Evolutionary conservation across 2,797 vertebrate species (phyloP), one percentile per base, ranked within the genome.

Genomic region (Chaetodon trifasciatus): DNA sequence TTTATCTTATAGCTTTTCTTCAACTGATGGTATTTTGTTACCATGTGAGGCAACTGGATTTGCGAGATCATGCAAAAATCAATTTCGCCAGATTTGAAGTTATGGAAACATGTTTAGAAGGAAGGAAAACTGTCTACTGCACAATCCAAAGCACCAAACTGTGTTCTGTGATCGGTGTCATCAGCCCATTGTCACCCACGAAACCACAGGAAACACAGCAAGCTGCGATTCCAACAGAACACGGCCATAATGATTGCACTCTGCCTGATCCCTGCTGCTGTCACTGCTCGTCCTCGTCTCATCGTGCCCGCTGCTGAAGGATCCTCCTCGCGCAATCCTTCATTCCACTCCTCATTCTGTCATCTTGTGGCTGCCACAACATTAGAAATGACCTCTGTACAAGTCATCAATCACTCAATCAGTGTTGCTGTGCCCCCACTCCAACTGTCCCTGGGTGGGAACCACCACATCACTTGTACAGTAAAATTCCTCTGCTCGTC

Each of bases 281-380:
- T 56, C 74, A 60, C 8, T 47, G 35, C 56, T 68, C 46, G 12
- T 78, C 63, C 23, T 75, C 44, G 19, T 50, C 60, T 70, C 78
- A 50, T 71, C n/a, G 21, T 57, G n/a, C 28, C 1, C 46, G n/a
- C 53, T 13, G 46, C 64, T 49, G 39, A 74, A 65, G 39, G 49
- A 60, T 72, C 32, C 47, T 21, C 65, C 55, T 72, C 74, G 17
- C 5, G 67, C 74, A 32, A 53, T 70, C 32, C 46, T 68, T 62
- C 70, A 69, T 72, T 52, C 28, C n/a, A 12, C 69, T 16, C 74
- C 55, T 72, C 84, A 52, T 44, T 37, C 49, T 52, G 19, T 75
- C 49, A 66, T 76, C 67, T 50, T 28, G 23, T 50, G 28, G 40
- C 46, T 64, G 13, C 21, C 58, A 57, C 5, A 13, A 1, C 17